Conservation (phyloP, 2,113 vertebrate genomes). For the Steatornis caripensis region DNA sequence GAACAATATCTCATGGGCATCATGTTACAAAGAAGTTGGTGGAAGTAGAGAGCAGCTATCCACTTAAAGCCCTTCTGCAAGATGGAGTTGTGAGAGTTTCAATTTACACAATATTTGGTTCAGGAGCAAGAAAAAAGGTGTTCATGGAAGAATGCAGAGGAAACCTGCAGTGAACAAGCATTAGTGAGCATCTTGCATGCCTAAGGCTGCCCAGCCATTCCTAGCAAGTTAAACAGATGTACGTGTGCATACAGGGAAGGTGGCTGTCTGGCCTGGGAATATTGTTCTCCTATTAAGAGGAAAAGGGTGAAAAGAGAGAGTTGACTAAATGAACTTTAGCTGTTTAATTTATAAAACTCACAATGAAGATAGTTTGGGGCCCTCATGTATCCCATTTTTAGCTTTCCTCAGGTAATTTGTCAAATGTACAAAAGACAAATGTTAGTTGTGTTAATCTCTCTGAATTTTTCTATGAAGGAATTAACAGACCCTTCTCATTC, state of each 20-base stretch:
- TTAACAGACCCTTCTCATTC: neutral
- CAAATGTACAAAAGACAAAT: neutral
- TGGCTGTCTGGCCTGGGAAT: neutral
- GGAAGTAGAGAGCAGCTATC: neutral
- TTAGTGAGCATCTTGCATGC: neutral
- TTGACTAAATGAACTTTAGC: neutral
- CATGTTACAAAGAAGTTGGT: neutral
- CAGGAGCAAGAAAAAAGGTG: neutral
- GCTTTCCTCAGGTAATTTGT: neutral
- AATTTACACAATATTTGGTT: neutral
- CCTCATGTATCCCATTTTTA: neutral
- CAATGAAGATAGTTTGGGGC: neutral
- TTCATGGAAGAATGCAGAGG: neutral
- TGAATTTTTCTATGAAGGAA: neutral
- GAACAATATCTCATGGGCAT: neutral
- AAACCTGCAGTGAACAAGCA: neutral
- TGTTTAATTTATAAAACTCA: neutral
- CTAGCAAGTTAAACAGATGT: neutral
- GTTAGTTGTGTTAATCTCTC: neutral
- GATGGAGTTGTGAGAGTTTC: neutral
- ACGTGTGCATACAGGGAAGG: neutral
- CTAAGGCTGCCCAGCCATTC: neutral
- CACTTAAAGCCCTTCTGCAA: neutral
- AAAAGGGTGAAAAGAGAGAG: neutral
- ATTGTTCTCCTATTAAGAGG: neutral